A percentile compares a stretch with the other conserved stretches of the same genome.
Evolutionary conservation across 2,113 vertebrate species (phyloP).

Genomic region (Macquaria australasica): DNA sequence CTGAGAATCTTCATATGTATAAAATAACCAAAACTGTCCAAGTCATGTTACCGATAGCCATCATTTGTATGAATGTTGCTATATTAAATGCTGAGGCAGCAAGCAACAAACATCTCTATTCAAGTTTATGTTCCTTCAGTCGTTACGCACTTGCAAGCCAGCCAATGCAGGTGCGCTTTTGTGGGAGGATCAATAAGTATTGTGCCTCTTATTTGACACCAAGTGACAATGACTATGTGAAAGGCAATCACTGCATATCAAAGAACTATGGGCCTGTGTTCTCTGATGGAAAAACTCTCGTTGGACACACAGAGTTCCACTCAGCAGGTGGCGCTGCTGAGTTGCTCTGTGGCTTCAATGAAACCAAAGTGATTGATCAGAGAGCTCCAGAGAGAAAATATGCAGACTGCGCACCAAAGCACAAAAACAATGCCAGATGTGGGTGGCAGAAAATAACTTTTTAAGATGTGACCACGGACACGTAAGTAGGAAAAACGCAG

Average conservation of each 20-base stretch:
- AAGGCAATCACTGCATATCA: background rate
- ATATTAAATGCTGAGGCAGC: constrained; percentile 45
- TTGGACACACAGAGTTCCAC: background rate
- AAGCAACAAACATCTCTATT: constrained; percentile 48
- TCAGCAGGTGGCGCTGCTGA: constrained; percentile 62
- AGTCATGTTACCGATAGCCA: background rate
- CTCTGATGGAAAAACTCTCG: background rate
- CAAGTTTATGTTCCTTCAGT: constrained; percentile 65
- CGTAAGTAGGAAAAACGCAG: constrained; percentile 13
- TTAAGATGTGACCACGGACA: constrained; percentile 20
- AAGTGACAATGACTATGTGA: background rate
- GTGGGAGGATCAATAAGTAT: constrained; percentile 51
- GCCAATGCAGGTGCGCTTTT: constrained; percentile 74
- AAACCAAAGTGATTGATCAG: constrained; percentile 36
- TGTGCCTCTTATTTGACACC: background rate
- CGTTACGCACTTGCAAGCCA: constrained; percentile 70
- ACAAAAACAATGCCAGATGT: constrained; percentile 62
- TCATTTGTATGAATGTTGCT: constrained; percentile 54
- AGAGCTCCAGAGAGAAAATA: constrained; percentile 36
- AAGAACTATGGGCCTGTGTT: background rate
- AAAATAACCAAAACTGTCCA: background rate
- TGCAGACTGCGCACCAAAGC: constrained; percentile 35
- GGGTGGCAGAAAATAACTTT: constrained; percentile 20
- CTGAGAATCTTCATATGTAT: background rate
- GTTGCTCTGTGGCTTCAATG: constrained; percentile 3